Conservation (phyloP, 2,888 invertebrate genomes). For the Sepiola atlantica region DNA sequence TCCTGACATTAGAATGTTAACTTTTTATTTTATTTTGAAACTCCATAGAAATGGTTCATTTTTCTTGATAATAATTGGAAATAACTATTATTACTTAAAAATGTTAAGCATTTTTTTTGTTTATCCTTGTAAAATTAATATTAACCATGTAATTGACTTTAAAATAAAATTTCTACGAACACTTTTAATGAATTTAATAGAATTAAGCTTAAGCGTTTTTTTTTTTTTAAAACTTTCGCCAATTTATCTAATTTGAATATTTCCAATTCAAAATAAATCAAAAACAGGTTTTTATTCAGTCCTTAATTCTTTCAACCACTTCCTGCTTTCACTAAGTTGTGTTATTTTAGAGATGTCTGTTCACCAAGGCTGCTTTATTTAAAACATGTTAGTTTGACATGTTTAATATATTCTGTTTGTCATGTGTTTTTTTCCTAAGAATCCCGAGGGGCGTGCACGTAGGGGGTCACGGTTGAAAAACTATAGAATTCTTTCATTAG, state of each 20-base stretch:
- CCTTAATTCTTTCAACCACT: too few species aligned
- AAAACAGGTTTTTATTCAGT: too few species aligned
- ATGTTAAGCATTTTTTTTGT: background rate
- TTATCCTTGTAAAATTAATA: background rate
- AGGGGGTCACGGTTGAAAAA: background rate
- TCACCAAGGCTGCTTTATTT: background rate
- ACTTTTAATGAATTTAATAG: too few species aligned
- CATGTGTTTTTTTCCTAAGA: background rate
- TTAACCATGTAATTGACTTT: background rate
- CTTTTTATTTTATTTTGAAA: too few species aligned
- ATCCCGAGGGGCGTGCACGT: conserved; percentile 5
- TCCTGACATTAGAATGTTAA: background rate
- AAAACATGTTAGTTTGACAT: background rate
- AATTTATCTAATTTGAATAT: background rate
- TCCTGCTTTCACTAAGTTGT: too few species aligned
- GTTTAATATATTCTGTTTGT: background rate
- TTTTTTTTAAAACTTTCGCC: background rate
- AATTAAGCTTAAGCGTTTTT: too few species aligned
- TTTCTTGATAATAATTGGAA: background rate
- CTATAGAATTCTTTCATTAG: background rate
- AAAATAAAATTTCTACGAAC: too few species aligned
- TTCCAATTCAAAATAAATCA: too few species aligned
- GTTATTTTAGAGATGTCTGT: background rate
- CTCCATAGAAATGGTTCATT: too few species aligned
- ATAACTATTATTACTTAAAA: too few species aligned